These are phyloP conservation scores for Hyperopisus bebe DNA, from an alignment of 2,113 vertebrate species.

Conservation along the genomic window DNA sequence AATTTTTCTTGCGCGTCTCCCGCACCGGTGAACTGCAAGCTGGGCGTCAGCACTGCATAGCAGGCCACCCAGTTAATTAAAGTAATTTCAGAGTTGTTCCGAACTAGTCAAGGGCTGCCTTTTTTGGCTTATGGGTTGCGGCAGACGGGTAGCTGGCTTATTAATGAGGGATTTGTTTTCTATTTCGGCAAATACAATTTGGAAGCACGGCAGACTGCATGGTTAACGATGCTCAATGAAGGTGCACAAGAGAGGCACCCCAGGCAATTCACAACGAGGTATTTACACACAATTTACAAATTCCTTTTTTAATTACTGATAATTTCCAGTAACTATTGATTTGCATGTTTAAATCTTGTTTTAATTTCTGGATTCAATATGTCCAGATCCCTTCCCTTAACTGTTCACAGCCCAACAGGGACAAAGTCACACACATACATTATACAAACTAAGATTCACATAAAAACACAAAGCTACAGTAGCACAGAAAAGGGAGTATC, in stretches of 20 bases:
- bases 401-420: background rate
- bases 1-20: background rate
- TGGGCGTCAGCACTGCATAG: background rate
- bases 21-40: background rate
- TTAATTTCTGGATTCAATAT: background rate
- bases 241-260: background rate
- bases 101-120: background rate
- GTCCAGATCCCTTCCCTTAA: background rate
- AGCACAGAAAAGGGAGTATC: background rate
- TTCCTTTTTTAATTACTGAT: background rate
- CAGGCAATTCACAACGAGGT: background rate
- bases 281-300: background rate
- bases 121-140: background rate
- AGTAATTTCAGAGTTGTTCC: background rate
- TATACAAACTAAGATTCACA: too few species aligned
- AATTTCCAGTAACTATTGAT: background rate
- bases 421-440: too few species aligned
- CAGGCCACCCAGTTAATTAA: background rate
- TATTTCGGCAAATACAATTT: background rate
- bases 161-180: background rate
- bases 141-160: background rate
- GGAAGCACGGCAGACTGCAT: background rate
- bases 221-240: background rate
- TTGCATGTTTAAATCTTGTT: background rate
- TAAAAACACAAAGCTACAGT: background rate